A percentile compares a stretch with the other conserved stretches of the same genome.
Evolutionary conservation across 2,888 invertebrate species (phyloP).

Genomic region (Metopia argyrocephala): DNA sequence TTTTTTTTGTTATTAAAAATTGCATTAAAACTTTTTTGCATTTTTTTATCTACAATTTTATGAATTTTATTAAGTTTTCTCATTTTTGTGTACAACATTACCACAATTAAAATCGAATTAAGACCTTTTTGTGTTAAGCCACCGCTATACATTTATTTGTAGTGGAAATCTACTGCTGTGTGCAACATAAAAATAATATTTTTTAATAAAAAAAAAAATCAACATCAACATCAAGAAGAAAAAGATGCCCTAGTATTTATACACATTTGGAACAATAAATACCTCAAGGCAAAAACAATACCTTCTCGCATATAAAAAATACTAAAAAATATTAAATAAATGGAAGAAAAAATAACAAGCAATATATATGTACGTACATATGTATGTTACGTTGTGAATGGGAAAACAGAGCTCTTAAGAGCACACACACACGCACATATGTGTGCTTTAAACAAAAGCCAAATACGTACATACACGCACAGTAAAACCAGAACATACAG

Average conservation of each 20-base stretch:
- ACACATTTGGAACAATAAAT: constrained; percentile 2
- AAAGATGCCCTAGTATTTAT: not conserved
- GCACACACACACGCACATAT: constrained; percentile 2
- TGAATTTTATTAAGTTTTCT: too few species aligned
- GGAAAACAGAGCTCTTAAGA: constrained; percentile 21
- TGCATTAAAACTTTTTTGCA: too few species aligned
- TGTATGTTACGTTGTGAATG: constrained; percentile 13
- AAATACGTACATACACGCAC: not conserved
- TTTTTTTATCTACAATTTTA: too few species aligned
- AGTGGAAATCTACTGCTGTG: too few species aligned
- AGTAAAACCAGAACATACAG: not conserved
- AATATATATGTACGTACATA: not conserved
- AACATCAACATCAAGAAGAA: not conserved
- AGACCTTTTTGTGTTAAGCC: too few species aligned
- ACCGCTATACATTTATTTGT: too few species aligned
- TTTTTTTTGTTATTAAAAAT: too few species aligned
- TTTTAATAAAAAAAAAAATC: constrained; percentile 1
- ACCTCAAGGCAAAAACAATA: constrained; percentile 22
- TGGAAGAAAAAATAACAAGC: not conserved
- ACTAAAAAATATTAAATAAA: not conserved
- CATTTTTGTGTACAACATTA: too few species aligned
- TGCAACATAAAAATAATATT: not conserved
- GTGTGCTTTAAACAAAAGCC: not conserved
- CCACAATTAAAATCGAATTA: too few species aligned
- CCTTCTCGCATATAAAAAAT: not conserved